Base-by-base conservation (phyloP, 2,888 invertebrate genomes). In the Hecatera dysodea region DNA sequence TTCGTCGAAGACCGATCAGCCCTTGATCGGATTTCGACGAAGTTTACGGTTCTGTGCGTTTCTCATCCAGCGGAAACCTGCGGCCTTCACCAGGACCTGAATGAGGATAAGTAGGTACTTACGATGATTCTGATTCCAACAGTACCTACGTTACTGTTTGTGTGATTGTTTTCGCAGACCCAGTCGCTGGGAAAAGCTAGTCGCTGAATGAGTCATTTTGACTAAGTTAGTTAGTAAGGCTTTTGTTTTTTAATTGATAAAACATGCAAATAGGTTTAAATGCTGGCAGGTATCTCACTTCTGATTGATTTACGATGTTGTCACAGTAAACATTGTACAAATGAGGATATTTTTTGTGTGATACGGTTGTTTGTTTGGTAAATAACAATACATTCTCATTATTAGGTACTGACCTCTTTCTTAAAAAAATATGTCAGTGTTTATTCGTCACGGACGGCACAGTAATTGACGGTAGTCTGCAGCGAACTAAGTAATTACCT, bases 281-380 rank as follows among this genome's bases (percentile, higher is more conserved):
- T 24, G 39, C 22, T n/a, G 4, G 2, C 9, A n/a, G 48, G 5
- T 62, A 44, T 44, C 44, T 61, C 36, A 52, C 9, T 19, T 72
- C 42, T 52, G 44, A 44, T 62, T 71, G 52, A 63, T 29, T 46
- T 53, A 39, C 46, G 60, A 67, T 67, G 77, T 36, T 63, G 24
- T 56, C 56, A 63, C 27, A 59, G 19, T 55, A 48, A 50, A 22
- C 29, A 29, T 2, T 33, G 39, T 52, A 60, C 42, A 65, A 22
- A 19, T 44, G 1, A 19, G n/a, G 12, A 53, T 29, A n/a, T 44
- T 71, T 8, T 42, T 27, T 24, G 24, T 12, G 9, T 19, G 36
- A 39, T 57, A 67, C 52, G 42, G n/a, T 27, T 33, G 22, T 39
- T 50, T 44, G 39, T 39, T 52, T 52, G 8, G 29, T 72, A 55